Conservation (phyloP, 2,113 vertebrate species). For the Myiozetetes cayanensis region DNA sequence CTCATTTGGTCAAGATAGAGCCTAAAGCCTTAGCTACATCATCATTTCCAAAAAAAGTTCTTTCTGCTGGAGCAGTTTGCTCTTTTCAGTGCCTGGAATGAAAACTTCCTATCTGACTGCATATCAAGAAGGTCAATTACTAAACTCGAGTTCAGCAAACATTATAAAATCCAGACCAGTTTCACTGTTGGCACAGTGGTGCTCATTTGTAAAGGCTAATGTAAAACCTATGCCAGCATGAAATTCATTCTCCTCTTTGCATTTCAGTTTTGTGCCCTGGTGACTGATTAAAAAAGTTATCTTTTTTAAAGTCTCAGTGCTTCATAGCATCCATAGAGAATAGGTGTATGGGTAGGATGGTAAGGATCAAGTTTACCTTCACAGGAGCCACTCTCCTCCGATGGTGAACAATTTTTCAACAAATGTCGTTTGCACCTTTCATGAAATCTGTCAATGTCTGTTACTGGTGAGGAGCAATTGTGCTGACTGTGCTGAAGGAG, state of each 20-base stretch:
- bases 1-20: not conserved
- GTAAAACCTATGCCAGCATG: not conserved
- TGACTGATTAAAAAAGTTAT: not conserved
- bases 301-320: not conserved
- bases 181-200: not conserved
- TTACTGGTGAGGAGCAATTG: not conserved
- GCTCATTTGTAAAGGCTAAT: not conserved
- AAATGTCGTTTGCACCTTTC: not conserved
- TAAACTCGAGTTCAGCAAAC: not conserved
- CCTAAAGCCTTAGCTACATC: not conserved
- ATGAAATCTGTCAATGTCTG: not conserved
- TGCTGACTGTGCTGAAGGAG: not conserved
- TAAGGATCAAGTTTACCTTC: not conserved
- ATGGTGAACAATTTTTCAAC: not conserved
- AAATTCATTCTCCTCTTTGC: not conserved
- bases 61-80: not conserved
- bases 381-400: not conserved
- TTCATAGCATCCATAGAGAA: not conserved
- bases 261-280: not conserved
- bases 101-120: not conserved
- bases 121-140: not conserved
- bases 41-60: not conserved
- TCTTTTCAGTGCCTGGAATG: not conserved
- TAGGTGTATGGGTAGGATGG: not conserved
- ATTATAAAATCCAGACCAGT: not conserved